Percentiles rank a stretch among this genome's conserved stretches.
Conservation (phyloP, 2,797 vertebrate genomes). For the Anguilla pacifica region DNA sequence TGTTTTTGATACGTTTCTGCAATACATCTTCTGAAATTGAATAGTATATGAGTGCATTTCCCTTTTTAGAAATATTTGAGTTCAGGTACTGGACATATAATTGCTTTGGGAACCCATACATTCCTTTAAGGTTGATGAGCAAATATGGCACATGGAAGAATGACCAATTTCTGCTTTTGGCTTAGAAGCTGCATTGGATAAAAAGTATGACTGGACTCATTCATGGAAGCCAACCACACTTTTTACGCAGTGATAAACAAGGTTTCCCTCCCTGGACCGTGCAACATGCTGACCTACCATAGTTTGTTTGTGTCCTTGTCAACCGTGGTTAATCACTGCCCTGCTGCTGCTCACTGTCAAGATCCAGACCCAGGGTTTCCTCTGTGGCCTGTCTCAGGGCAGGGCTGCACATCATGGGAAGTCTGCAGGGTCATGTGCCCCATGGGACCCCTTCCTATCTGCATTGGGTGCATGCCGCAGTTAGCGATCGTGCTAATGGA, state of each 20-base stretch:
- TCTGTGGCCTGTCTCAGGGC: neutral
- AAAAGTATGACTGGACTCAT: neutral
- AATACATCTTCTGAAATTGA: neutral
- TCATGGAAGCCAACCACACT: neutral
- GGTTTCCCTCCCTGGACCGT: neutral
- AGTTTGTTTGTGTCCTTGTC: conserved; percentile 5
- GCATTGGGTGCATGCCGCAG: neutral
- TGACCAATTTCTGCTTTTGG: neutral
- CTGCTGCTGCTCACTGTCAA: neutral
- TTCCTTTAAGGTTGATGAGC: neutral
- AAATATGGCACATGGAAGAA: neutral
- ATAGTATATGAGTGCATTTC: neutral
- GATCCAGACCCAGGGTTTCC: neutral
- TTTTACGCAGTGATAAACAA: neutral
- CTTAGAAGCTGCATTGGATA: neutral
- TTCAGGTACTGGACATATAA: neutral
- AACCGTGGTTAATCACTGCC: neutral
- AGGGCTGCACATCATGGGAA: neutral
- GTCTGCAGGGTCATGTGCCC: neutral
- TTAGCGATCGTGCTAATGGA: neutral
- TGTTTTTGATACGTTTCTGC: neutral
- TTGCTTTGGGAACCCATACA: neutral
- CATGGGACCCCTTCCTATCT: neutral
- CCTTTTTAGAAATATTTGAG: neutral
- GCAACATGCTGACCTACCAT: conserved; percentile 3